These are phyloP conservation scores for Piprites chloris DNA, from an alignment of 2,113 vertebrate genomes.

Conservation along the genomic window DNA sequence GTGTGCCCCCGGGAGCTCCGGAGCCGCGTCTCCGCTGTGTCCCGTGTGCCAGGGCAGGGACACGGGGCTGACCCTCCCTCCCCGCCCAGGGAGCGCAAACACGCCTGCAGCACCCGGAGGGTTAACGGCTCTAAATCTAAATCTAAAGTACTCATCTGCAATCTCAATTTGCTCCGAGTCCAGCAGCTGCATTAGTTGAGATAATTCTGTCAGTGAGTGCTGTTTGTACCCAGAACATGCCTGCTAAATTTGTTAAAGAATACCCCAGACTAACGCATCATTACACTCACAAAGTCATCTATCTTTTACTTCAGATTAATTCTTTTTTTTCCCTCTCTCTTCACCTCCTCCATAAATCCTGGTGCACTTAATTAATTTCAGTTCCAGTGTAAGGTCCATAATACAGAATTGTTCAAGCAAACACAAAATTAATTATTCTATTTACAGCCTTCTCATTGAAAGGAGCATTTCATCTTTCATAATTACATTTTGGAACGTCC, in stretches of 20 bases:
- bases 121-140: constrained; percentile 64
- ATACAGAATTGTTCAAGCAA: constrained; percentile 99
- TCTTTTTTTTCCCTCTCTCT: constrained; percentile 93
- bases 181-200: constrained; percentile 89
- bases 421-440: constrained; percentile 99
- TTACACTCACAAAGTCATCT: constrained; percentile 97
- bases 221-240: constrained; percentile 83
- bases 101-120: neutral
- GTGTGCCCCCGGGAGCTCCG: neutral
- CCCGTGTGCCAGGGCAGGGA: neutral
- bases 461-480: constrained; percentile 99
- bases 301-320: constrained; percentile 98
- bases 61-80: neutral
- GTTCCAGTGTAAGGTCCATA: constrained; percentile 93
- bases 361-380: constrained; percentile 99
- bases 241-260: constrained; percentile 95
- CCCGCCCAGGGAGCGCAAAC: neutral
- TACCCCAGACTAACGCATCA: constrained; percentile 89
- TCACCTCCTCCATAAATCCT: constrained; percentile 98
- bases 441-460: constrained; percentile 99
- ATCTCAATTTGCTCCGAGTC: constrained; percentile 76
- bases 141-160: constrained; percentile 67
- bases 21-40: fast-evolving
- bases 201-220: constrained; percentile 90
- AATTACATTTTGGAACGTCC: constrained; percentile 98